Conservation (phyloP, 2,113 vertebrate genomes). For the Prunella himalayana region DNA sequence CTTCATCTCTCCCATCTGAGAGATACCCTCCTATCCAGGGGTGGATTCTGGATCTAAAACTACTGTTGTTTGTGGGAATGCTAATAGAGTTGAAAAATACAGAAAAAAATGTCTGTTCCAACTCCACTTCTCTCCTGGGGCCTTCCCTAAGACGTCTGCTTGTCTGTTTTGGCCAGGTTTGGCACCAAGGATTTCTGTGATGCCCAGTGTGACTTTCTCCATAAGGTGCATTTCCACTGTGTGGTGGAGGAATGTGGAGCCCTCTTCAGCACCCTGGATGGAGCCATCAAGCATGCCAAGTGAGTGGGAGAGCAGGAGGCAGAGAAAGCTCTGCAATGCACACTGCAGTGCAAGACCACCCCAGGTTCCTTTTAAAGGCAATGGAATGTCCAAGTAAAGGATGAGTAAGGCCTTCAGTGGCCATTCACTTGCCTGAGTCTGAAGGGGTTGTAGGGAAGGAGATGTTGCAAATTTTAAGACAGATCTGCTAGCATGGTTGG, state of each 20-base stretch:
- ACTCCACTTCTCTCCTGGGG: background rate
- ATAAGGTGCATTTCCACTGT: slow-evolving; percentile 96
- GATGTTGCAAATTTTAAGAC: background rate
- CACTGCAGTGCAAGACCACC: background rate
- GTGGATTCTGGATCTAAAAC: background rate
- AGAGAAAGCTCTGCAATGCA: background rate
- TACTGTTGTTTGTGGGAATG: background rate
- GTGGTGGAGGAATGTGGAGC: slow-evolving; percentile 95
- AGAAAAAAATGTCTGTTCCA: background rate
- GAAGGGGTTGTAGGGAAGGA: background rate
- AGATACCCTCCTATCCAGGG: background rate
- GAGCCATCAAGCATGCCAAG: slow-evolving; percentile 98
- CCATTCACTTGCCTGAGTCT: background rate
- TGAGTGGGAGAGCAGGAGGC: slow-evolving; percentile 61
- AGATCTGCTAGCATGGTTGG: background rate
- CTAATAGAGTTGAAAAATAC: background rate
- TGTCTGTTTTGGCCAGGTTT: slow-evolving; percentile 77
- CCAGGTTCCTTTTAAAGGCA: background rate
- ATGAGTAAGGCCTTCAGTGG: background rate
- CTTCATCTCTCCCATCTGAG: background rate
- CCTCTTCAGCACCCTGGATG: slow-evolving; percentile 97
- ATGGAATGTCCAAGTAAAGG: background rate
- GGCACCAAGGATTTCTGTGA: slow-evolving; percentile 93
- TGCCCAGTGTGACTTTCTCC: slow-evolving; percentile 92
- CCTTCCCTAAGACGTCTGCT: background rate